Evolutionary conservation across 2,113 vertebrate species (phyloP).

Genomic region (Anas platyrhynchos): DNA sequence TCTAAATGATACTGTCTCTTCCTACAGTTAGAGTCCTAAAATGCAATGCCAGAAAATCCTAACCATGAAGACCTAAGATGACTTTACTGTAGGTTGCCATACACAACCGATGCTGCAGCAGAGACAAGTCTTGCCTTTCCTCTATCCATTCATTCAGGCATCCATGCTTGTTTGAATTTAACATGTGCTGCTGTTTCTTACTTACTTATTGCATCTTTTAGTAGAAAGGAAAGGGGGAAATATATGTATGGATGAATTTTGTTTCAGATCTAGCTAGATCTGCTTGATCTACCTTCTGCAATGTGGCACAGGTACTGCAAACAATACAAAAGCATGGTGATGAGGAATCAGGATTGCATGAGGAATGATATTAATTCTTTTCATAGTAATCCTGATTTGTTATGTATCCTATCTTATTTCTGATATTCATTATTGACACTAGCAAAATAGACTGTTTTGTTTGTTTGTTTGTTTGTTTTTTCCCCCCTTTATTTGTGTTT

Average conservation of each 20-base stretch:
- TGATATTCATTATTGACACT: neutral
- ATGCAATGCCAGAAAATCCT: neutral
- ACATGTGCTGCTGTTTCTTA: neutral
- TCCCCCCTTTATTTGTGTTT: neutral
- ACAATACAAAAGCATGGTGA: neutral
- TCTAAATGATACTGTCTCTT: neutral
- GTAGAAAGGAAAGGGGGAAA: neutral
- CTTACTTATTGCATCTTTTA: neutral
- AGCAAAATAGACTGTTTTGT: neutral
- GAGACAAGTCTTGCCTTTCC: neutral
- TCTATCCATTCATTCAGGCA: neutral
- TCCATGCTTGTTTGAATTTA: neutral
- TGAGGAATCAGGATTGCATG: neutral
- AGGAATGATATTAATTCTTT: neutral
- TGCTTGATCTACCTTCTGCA: neutral
- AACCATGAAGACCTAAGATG: neutral
- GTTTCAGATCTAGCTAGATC: neutral
- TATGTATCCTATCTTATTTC: neutral
- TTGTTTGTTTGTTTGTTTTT: no score
- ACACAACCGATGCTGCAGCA: neutral
- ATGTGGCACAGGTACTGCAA: neutral
- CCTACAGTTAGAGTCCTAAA: neutral
- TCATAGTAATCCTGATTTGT: neutral
- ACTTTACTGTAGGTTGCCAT: neutral
- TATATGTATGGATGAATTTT: neutral